Base-by-base conservation (phyloP, 2,797 vertebrate genomes). In the Muscicapa striata region DNA sequence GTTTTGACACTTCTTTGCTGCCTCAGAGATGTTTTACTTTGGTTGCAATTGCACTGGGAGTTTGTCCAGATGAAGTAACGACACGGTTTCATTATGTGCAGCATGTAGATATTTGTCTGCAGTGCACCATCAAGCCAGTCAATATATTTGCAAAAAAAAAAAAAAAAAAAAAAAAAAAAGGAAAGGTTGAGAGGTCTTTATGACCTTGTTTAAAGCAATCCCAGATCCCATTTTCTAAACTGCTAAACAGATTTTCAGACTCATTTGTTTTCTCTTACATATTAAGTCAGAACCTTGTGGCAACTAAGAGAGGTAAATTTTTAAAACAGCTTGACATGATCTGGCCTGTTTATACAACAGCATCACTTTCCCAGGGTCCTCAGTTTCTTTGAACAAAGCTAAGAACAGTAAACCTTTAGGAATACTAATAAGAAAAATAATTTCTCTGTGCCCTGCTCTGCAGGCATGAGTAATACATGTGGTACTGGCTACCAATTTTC, bases 131-230 rank as follows among this genome's bases (percentile, higher is more conserved):
- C 62, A n/a, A 73, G 57, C 62, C 68, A 96, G 78, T 95, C 89
- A 89, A 89, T 87, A 45, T 48, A 91, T 96, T 91, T 94, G 67
- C 45, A 77, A 94, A 91, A 92, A 94, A 64, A 78, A 91, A 81
- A 91, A 79, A 64, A 78, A 91, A 81, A 91, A 79, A 76, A 34
- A 22, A 77, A 86, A 75, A 57, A 68, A 84, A 29, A 24, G 36
- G 32, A 95, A 92, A 91, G 78, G 91, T 93, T 92, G 91, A 94
- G 90, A 96, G 84, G 87, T 95, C 94, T 95, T 97, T 95, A 97
- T 97, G 89, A 96, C 91, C 89, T 97, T 96, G 72, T 94, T 97
- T 95, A 97, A 94, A 97, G 64, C 92, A 95, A 97, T 97, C 72
- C 94, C 87, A 67, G 82, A 97, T 95, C 66, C 62, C 62, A 97